Evolutionary conservation across 2,797 vertebrate species (phyloP).

Genomic region (Alcedo quadribrachys): DNA sequence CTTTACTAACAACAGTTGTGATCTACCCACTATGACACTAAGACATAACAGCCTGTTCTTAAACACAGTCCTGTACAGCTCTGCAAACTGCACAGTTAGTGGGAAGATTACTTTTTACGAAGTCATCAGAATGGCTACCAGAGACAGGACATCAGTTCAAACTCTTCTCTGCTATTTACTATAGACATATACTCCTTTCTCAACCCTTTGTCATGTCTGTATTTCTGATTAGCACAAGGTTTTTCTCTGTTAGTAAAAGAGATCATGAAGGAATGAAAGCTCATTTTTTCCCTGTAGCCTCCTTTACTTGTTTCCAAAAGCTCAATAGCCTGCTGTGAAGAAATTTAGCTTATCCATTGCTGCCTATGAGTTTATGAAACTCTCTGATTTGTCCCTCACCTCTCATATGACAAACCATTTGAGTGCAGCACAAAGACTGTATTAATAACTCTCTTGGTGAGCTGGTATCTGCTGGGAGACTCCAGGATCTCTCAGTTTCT

Average conservation of each 20-base stretch:
- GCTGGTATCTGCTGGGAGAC: not conserved
- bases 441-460: not conserved
- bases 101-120: not conserved
- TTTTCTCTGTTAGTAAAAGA: not conserved
- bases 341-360: not conserved
- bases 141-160: not conserved
- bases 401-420: not conserved
- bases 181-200: not conserved
- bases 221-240: not conserved
- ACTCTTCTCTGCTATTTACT: not conserved
- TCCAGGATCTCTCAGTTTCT: not conserved
- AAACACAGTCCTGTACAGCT: not conserved
- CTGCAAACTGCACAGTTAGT: not conserved
- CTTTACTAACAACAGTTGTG: not conserved
- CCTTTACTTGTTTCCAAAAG: not conserved
- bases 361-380: not conserved
- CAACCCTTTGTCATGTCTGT: not conserved
- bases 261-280: rapidly evolving
- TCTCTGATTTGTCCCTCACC: not conserved
- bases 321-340: not conserved
- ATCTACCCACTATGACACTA: not conserved
- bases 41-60: not conserved
- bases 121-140: not conserved
- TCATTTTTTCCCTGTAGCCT: not conserved
- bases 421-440: not conserved